A percentile compares a stretch with the other conserved stretches of the same genome.
Conservation (phyloP, 1,140 invertebrate genomes). For the Coboldia fuscipes region DNA sequence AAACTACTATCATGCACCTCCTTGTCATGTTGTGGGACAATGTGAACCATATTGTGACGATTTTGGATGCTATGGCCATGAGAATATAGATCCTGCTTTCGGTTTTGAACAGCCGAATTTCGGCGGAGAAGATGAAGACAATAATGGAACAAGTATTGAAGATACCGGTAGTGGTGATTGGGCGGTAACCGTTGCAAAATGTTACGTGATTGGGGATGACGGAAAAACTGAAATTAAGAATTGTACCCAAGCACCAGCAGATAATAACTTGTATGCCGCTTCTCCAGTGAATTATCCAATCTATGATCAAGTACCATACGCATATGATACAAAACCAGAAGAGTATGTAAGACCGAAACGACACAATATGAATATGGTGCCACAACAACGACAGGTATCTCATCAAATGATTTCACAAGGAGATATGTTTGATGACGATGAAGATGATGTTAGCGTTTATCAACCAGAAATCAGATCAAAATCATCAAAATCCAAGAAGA, state of each 20-base stretch:
- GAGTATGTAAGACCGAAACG: not conserved
- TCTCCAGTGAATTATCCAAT: not conserved
- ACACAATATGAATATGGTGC: not conserved
- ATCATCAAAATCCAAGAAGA: no score
- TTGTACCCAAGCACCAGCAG: not conserved
- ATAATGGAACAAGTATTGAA: not conserved
- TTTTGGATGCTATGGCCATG: constrained; percentile 6
- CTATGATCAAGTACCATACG: not conserved
- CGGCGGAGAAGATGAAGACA: not conserved
- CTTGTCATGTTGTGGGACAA: not conserved
- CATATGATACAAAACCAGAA: not conserved
- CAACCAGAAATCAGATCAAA: no score
- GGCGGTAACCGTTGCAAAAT: not conserved
- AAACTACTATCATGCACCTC: constrained; percentile 8
- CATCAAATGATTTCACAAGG: not conserved
- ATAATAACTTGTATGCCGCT: not conserved
- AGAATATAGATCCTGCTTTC: constrained; percentile 7
- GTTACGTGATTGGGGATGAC: not conserved
- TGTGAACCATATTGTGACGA: not conserved
- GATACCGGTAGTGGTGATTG: not conserved
- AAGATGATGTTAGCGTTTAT: not conserved
- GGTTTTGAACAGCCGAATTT: not conserved
- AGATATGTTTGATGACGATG: not conserved
- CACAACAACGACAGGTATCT: not conserved
- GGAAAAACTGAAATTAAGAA: not conserved